Percentiles rank a stretch among this genome's conserved stretches.
These are phyloP conservation scores for Apamea sordens DNA, from an alignment of 2,888 invertebrate genomes.

Conservation along the genomic window DNA sequence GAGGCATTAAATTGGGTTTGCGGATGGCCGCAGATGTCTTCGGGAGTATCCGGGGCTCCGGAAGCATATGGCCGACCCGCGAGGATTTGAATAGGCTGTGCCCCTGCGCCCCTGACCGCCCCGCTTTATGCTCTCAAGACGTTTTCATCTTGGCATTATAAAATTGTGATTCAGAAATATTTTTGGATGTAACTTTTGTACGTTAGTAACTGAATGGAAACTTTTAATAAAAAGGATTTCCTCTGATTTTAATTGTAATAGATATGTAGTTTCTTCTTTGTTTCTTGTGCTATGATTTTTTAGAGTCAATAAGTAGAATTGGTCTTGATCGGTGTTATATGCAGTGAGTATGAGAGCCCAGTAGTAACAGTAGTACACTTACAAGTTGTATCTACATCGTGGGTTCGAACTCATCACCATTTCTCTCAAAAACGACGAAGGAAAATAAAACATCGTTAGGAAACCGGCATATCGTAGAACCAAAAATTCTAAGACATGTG, in stretches of 20 bases:
- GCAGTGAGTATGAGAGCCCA: too few relatives aligned
- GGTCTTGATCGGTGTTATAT: too few relatives aligned
- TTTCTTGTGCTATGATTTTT: background rate
- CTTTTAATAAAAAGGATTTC: background rate
- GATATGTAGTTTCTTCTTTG: background rate
- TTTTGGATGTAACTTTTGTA: slow-evolving; percentile 21
- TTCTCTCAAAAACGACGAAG: too few relatives aligned
- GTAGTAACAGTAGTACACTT: too few relatives aligned
- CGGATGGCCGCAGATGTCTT: slow-evolving; percentile 85
- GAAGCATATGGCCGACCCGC: slow-evolving; percentile 71
- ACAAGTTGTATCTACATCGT: too few relatives aligned
- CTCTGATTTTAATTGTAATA: background rate
- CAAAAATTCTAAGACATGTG: too few relatives aligned
- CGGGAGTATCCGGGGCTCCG: slow-evolving; percentile 75
- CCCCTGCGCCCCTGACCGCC: slow-evolving; percentile 48
- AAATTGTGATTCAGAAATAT: slow-evolving; percentile 43
- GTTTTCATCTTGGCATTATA: slow-evolving; percentile 37
- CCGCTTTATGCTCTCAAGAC: slow-evolving; percentile 51
- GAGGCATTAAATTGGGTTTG: slow-evolving; percentile 87
- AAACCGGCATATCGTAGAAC: too few relatives aligned
- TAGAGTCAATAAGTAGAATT: background rate
- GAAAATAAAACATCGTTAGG: too few relatives aligned
- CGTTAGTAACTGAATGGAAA: background rate
- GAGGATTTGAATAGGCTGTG: slow-evolving; percentile 77
- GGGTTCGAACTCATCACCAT: too few relatives aligned